Conservation (phyloP, 2,797 vertebrate genomes). For the Etheostoma nigrum region DNA sequence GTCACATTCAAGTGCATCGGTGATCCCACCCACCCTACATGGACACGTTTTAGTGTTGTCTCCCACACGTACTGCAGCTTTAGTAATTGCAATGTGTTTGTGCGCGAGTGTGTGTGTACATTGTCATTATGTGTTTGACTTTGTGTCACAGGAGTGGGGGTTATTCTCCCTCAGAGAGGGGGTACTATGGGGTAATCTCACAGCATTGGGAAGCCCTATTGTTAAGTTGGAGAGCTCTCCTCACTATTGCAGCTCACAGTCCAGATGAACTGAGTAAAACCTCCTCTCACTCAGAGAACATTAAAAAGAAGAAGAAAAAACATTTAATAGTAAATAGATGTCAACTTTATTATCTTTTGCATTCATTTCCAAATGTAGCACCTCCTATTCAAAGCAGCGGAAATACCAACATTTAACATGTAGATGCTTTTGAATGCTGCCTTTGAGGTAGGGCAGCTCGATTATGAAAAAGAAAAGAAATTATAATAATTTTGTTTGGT, state of each 20-base stretch:
- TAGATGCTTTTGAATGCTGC: conserved; percentile 15
- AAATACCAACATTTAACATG: conserved; percentile 44
- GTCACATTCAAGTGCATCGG: conserved; percentile 30
- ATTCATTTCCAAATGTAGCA: conserved; percentile 17
- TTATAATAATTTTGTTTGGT: too few relatives aligned
- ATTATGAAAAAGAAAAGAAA: neutral
- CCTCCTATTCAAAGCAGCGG: conserved; percentile 6
- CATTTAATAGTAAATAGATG: conserved; percentile 11
- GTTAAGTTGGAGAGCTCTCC: conserved; percentile 47
- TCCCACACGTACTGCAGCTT: conserved; percentile 1
- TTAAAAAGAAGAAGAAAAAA: conserved; percentile 8
- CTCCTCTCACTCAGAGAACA: conserved; percentile 5
- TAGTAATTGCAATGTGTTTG: conserved; percentile 2
- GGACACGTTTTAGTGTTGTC: conserved; percentile 36
- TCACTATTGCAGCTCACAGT: conserved; percentile 24
- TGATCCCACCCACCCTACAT: conserved; percentile 42
- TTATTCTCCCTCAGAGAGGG: conserved; percentile 15
- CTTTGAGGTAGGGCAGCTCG: conserved; percentile 14
- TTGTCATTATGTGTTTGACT: conserved; percentile 34
- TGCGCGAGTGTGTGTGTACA: neutral
- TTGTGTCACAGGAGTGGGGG: neutral
- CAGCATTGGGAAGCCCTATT: conserved; percentile 41
- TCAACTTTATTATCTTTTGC: conserved; percentile 35
- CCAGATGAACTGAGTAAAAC: conserved; percentile 16
- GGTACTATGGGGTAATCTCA: conserved; percentile 56